Base-by-base conservation (phyloP, 2,797 vertebrate species). In the Choloepus didactylus region DNA sequence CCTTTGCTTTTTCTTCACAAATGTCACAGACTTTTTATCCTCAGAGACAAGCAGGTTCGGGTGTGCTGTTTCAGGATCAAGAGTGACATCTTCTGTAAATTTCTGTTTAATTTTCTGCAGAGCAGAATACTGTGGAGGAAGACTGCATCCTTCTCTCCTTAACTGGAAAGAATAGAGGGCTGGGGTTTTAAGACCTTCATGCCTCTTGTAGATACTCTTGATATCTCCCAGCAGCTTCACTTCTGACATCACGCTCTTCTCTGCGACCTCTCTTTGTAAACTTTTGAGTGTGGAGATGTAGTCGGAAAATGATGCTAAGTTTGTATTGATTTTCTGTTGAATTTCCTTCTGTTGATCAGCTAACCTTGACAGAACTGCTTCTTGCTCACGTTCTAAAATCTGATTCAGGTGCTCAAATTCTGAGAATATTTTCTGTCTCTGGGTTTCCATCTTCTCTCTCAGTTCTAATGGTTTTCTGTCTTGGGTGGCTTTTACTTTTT, bases 331-430 rank as follows among this genome's bases (percentile, higher is more conserved):
- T 9, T 69, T 77, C 91, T 94, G 70, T 11, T 46, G 23, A 11
- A 72, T 2, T 7, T 60, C 38, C 41, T 15, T 62, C 87, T 97
- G 75, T 49, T 97, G 82, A 0, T 80, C 54, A 0, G 56, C 70
- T 25, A 95, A 31, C 72, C 92, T 54, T 2, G 69, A 72, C 41
- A 66, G 51, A 44, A 69, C 79, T 0, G 69, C 64, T 49, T 75
- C 72, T 27, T 72, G 89, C 44, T 94, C 67, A 6, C 4, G 12
- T 0, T 86, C 38, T 38, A 96, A 35, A 67, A 94, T 93, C 4
- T 29, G 49, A 31, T 2, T 73, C 84, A 95, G 77, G 15, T 15
- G 46, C 62, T 96, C 69, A 56, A 82, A 93, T 54, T 95, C 96
- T 1, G 31, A 64, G 27, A 54, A 10, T 5, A 79, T 6, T 35